phyloP scores from a whole-genome alignment of 2,888 invertebrate species.

The Scelioninae gen. 2 region DNA sequence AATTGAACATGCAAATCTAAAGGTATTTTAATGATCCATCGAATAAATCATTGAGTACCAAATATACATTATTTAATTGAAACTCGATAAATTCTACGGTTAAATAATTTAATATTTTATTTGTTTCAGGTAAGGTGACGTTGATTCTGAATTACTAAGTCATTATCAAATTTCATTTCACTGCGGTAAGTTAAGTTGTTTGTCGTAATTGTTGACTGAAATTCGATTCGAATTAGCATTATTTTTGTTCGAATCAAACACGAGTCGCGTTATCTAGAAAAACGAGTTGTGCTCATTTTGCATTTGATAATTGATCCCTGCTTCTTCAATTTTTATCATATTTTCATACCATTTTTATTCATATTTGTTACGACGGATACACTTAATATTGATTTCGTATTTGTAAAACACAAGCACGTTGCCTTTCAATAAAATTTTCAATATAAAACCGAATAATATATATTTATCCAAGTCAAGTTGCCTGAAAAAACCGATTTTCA shows the following conservation, averaged over 20 bases:
- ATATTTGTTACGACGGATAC: no score
- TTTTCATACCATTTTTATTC: no score
- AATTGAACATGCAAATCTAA: no score
- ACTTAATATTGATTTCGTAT: no score
- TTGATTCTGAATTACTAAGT: constrained; percentile 26
- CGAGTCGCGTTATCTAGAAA: constrained; percentile 31
- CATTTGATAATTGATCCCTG: constrained; percentile 31
- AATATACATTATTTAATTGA: constrained; percentile 4
- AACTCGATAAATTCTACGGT: constrained; percentile 20
- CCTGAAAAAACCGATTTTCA: no score
- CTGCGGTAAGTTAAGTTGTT: constrained; percentile 49
- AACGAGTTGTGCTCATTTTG: constrained; percentile 38
- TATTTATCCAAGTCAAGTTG: no score
- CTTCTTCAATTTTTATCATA: constrained; percentile 5
- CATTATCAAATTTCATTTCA: constrained; percentile 40
- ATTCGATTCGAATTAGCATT: constrained; percentile 48
- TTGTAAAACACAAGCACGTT: no score
- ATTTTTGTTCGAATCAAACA: constrained; percentile 44
- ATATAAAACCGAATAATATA: no score
- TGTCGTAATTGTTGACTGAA: constrained; percentile 47
- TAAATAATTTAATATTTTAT: constrained; percentile 42
- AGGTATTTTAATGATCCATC: no score
- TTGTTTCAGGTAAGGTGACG: constrained; percentile 44
- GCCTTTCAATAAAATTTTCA: no score
- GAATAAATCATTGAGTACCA: constrained; percentile 7